Percentiles rank a stretch among this genome's conserved stretches.
Conservation (phyloP, 2,888 invertebrate species). For the Dioctria linearis region DNA sequence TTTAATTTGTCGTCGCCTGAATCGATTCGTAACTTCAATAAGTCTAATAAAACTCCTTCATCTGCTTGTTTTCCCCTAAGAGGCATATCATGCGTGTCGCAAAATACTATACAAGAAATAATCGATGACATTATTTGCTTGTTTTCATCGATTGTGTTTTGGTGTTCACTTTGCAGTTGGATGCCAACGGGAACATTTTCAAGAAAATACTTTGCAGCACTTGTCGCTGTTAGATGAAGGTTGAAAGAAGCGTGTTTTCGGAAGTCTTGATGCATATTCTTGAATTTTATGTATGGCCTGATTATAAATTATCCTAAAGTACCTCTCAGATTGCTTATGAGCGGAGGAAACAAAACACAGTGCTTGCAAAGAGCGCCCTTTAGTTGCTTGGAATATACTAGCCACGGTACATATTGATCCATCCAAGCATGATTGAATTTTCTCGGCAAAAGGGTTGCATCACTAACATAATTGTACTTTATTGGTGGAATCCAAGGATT, state of each 20-base stretch:
- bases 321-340: not conserved
- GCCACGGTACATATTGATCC: too few relatives aligned
- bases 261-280: not conserved
- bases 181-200: too few relatives aligned
- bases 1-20: constrained; percentile 3
- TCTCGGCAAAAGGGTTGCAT: not conserved
- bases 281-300: constrained; percentile 9
- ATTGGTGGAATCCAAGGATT: not conserved
- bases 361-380: too few relatives aligned
- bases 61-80: not conserved
- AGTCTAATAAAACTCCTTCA: too few relatives aligned
- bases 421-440: too few relatives aligned
- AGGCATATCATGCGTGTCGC: constrained; percentile 2
- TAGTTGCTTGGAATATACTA: too few relatives aligned
- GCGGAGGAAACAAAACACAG: constrained; percentile 1
- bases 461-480: not conserved
- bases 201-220: not conserved
- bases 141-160: too few relatives aligned
- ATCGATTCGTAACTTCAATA: not conserved
- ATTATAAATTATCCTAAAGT: constrained; percentile 1
- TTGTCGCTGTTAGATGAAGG: not conserved
- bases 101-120: not conserved
- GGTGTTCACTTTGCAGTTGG: too few relatives aligned
- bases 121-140: not conserved
- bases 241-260: not conserved